Base-by-base conservation (phyloP, 1,140 invertebrate species). In the Atta cephalotes region DNA sequence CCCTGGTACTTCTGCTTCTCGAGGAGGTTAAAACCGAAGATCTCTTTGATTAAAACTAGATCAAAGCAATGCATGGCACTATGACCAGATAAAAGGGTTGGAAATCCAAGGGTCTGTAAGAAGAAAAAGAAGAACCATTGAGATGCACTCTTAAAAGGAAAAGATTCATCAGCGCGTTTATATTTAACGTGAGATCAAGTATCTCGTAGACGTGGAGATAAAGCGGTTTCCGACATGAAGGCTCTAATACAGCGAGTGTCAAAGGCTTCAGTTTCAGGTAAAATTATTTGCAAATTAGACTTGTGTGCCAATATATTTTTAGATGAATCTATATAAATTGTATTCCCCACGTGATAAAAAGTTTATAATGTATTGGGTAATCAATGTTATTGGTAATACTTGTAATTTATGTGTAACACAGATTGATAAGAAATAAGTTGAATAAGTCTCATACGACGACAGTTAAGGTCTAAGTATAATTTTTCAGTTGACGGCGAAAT, bases 211-310 rank as follows among this genome's bases (percentile, higher is more conserved):
- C 21, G 31, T 60, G 45, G 45, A 58, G 77, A 21, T 12, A 14
- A 7, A 62, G 6, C 35, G 2, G 18, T 21, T 56, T 84, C 35
- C 16, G 60, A 88, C 56, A 97, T 97, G 97, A 97, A 96, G 94
- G 97, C 96, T n/a, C 93, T 98, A 86, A 96, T 98, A 88, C 97
- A 98, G 94, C 95, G 97, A 74, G 97, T 98, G 56, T 96, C 95
- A 70, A 96, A 96, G 91, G 97, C 97, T 35, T 97, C 96, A 92
- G 97, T 98, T 60, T 96, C 96, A 93, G 97, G 97, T 97, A 95
- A 82, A 72, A 94, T 89, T 35, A 45, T 16, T 51, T 31, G 60
- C 21, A 87, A 65, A 68, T 31, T 74, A 71, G 63, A 68, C 3
- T 12, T 85, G 39, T 62, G 70, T 51, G 28, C 7, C 21, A 70